Evolutionary conservation across 2,113 vertebrate species (phyloP).

Genomic region (Myrmecophaga tridactyla): DNA sequence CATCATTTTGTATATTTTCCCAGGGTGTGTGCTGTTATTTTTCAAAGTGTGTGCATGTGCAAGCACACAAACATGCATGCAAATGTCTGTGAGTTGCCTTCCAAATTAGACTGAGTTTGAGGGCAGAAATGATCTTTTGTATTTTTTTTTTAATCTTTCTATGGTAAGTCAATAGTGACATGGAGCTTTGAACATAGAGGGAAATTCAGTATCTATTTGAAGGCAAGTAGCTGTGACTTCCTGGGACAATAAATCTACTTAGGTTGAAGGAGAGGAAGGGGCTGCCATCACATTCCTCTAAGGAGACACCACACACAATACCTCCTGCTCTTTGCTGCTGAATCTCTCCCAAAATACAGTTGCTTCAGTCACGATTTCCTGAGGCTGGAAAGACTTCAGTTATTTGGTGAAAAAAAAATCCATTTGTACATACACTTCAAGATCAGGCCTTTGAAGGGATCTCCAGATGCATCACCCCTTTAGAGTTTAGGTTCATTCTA

Average conservation of each 20-base stretch:
- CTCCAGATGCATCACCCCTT: neutral
- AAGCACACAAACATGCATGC: no score
- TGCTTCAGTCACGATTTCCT: constrained; percentile 20
- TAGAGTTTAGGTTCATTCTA: neutral
- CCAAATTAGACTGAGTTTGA: neutral
- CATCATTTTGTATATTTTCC: neutral
- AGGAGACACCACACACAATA: neutral
- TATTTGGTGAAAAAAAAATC: neutral
- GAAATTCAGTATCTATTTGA: neutral
- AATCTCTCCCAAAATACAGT: neutral
- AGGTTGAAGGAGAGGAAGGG: neutral
- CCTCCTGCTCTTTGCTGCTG: neutral
- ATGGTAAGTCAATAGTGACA: neutral
- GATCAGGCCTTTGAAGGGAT: neutral
- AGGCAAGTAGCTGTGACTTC: neutral
- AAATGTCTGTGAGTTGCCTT: neutral
- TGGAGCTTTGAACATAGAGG: neutral
- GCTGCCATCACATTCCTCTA: neutral
- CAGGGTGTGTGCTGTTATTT: neutral
- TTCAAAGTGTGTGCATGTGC: neutral
- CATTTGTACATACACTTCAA: neutral
- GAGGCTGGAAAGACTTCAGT: neutral
- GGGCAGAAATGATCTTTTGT: neutral
- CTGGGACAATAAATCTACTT: neutral
- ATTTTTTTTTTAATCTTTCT: neutral